Percentiles rank a stretch among this genome's conserved stretches.
Evolutionary conservation across 1,140 invertebrate genomes (phyloP).

Genomic region (Zophobas morio): DNA sequence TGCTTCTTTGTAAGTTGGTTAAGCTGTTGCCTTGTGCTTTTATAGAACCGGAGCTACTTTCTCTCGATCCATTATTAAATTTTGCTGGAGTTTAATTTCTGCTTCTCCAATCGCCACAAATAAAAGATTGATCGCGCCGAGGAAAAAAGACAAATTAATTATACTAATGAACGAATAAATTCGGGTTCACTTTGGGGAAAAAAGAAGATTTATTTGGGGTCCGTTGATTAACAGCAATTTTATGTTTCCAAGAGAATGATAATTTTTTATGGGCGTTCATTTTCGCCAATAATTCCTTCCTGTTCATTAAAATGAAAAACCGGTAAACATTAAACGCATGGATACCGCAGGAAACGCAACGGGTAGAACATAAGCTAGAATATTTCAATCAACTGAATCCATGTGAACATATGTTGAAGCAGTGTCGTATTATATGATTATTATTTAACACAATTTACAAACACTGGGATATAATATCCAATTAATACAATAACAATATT

Average conservation of each 20-base stretch:
- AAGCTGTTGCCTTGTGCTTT: conserved; percentile 47
- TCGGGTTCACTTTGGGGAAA: neutral
- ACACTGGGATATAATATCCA: too few species aligned
- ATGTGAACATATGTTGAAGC: too few species aligned
- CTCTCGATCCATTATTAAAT: conserved; percentile 33
- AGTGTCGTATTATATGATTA: too few species aligned
- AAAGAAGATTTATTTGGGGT: neutral
- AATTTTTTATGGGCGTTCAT: conserved; percentile 34
- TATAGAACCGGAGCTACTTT: conserved; percentile 23
- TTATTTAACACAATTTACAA: too few species aligned
- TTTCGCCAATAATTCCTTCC: conserved; percentile 7
- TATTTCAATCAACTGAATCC: too few species aligned
- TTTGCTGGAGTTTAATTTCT: conserved; percentile 20
- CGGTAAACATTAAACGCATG: too few species aligned
- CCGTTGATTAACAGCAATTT: conserved; percentile 5
- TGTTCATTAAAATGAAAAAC: neutral
- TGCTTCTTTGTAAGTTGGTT: conserved; percentile 45
- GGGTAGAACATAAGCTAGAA: too few species aligned
- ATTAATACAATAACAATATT: too few species aligned
- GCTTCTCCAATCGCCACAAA: neutral
- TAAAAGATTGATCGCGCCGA: neutral
- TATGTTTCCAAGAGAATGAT: conserved; percentile 4
- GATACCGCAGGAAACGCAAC: too few species aligned
- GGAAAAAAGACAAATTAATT: conserved; percentile 26
- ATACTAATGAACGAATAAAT: conserved; percentile 22